Base-by-base conservation (phyloP, 2,113 vertebrate species). In the Erinaceus europaeus region DNA sequence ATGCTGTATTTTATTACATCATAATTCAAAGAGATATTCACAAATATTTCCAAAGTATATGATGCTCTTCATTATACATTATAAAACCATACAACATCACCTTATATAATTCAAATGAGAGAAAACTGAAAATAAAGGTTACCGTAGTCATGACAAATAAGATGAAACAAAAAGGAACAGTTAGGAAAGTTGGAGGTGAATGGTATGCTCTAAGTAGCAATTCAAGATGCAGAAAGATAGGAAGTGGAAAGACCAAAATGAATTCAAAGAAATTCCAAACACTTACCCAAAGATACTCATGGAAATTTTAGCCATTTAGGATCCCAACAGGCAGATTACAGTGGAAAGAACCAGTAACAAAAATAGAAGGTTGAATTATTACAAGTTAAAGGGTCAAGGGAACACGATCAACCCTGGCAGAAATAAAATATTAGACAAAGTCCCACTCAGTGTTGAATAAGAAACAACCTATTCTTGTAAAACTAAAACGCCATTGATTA, bases 301-400 rank as follows among this genome's bases (percentile, higher is more conserved):
- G 25, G 64, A 73, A 23, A 18, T 67, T 48, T 76, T 44, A 42
- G 3, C 65, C 40, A 52, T 40, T 27, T 52, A 76, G 34, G 48
- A 72, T 14, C 3, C 14, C 42, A 50, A 21, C 4, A 84, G 13
- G 20, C 9, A 71, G 25, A 5, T 50, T 29, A 46, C 8, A 11
- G 0, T 21, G 0, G 11, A 36, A n/a, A n/a, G n/a, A n/a, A n/a
- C n/a, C n/a, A 29, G 36, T 17, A 29, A 21, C 15, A 52, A 29
- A 32, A 77, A 74, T 27, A 53, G 3, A 64, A 67, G 44, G 74
- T 29, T 71, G 27, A 14, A 25, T 74, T 74, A n/a, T n/a, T n/a
- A n/a, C n/a, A n/a, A n/a, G n/a, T 9, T 14, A 25, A 27, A 57
- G 15, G n/a, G 15, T 5, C 27, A 65, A 32, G 8, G 3, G 27